Base-by-base conservation (phyloP, 2,888 invertebrate genomes). In the Adela reaumurella region DNA sequence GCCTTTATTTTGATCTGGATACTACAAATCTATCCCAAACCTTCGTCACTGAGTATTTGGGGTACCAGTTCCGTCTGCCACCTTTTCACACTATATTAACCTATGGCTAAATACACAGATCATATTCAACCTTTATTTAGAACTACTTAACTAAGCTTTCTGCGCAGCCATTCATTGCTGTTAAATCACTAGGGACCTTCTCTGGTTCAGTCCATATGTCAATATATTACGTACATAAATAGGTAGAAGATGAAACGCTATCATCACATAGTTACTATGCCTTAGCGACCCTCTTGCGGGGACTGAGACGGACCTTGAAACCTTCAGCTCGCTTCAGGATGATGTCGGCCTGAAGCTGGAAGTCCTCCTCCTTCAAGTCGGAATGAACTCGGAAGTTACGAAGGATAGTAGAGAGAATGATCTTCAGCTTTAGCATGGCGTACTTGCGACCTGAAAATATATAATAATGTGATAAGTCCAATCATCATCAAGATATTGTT, bases 401-500 rank as follows among this genome's bases (percentile, higher is more conserved):
- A 56, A 90, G 62, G 58, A 90, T 85, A 50, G 89, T 90, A 5
- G 90, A 88, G 17, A 90, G 74, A 52, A 90, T 81, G 52, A 90
- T 87, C 72, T 90, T 90, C 60, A 90, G 71, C 64, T 90, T 90
- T 56, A 90, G 70, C 87, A 90, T 88, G 41, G 90, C 90, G 64
- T 88, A 90, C 67, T 90, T 90, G 53, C 90, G 87, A 66, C 84
- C 89, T 90, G 66, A 56, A 60, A 68, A 14, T 3, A 35, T 4
- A 24, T 24, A n/a, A n/a, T n/a, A n/a, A n/a, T n/a, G n/a, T n/a
- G n/a, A n/a, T n/a, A n/a, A n/a, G n/a, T n/a, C n/a, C n/a, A n/a
- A n/a, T n/a, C n/a, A n/a, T n/a, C n/a, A n/a, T n/a, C n/a, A n/a
- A n/a, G n/a, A n/a, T n/a, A n/a, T n/a, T n/a, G n/a, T n/a, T n/a